These are phyloP conservation scores for Ypsolopha scabrella DNA, from an alignment of 2,888 invertebrate species.

Conservation along the genomic window DNA sequence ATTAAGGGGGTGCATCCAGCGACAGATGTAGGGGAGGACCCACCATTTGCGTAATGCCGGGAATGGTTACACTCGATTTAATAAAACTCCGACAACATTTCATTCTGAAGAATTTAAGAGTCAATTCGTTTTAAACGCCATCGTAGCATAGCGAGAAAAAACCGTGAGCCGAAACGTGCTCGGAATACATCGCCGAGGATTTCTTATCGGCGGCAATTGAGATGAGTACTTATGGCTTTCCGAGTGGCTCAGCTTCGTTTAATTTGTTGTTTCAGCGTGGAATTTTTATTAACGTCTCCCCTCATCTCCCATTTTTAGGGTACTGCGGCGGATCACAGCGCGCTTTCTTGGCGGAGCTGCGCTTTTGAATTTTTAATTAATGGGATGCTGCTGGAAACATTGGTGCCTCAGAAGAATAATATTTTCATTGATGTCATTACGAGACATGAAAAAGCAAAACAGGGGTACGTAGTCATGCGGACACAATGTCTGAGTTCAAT, in stretches of 20 bases:
- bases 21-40: constrained; percentile 69
- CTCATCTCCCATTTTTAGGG: constrained; percentile 56
- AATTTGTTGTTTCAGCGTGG: constrained; percentile 69
- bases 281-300: constrained; percentile 69
- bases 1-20: constrained; percentile 70
- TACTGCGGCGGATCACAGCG: constrained; percentile 8
- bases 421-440: no score
- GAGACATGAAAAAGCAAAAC: no score
- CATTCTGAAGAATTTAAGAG: constrained; percentile 68
- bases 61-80: constrained; percentile 71
- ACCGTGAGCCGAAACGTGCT: constrained; percentile 67
- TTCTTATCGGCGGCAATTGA: constrained; percentile 70
- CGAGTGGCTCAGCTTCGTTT: constrained; percentile 70
- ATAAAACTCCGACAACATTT: constrained; percentile 69
- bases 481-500: not conserved
- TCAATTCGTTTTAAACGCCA: constrained; percentile 68
- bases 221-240: constrained; percentile 71
- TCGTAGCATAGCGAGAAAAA: constrained; percentile 62
- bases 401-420: no score
- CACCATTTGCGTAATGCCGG: constrained; percentile 69
- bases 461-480: no score
- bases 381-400: not conserved
- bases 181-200: constrained; percentile 65
- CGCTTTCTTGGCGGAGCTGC: not conserved
- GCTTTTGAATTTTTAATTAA: not conserved